phyloP scores from a whole-genome alignment of 1,140 invertebrate genomes.

The Zaprionus gabonicus region DNA sequence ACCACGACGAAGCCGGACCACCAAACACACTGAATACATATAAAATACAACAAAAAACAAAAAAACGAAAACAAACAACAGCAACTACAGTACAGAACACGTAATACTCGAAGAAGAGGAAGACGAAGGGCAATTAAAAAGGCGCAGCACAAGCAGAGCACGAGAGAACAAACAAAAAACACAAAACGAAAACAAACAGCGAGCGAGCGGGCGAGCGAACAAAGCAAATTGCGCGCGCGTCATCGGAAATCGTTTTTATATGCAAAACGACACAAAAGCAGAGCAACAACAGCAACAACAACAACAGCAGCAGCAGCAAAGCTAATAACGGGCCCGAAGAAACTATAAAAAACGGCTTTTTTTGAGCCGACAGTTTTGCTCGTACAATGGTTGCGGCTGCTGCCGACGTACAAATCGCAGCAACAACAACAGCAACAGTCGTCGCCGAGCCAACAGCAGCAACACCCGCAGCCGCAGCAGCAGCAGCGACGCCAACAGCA shows the following conservation, averaged over 20 bases:
- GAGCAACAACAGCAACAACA: constrained; percentile 5
- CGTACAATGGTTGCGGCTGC: constrained; percentile 73
- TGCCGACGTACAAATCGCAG: constrained; percentile 61
- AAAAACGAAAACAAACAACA: constrained; percentile 18
- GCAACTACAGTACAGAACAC: constrained; percentile 4
- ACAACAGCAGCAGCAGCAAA: constrained; percentile 11
- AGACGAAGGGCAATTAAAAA: constrained; percentile 57
- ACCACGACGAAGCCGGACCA: constrained; percentile 70
- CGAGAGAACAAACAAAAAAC: constrained; percentile 30
- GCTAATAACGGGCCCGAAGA: constrained; percentile 39
- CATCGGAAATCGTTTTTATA: constrained; percentile 65
- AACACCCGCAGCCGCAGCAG: constrained; percentile 12
- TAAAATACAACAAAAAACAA: not conserved
- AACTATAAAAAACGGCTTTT: constrained; percentile 53
- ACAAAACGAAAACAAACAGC: constrained; percentile 20
- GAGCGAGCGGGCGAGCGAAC: constrained; percentile 12
- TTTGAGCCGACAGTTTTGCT: constrained; percentile 49
- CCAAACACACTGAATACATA: constrained; percentile 49
- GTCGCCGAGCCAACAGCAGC: constrained; percentile 12
- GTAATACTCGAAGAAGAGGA: constrained; percentile 18
- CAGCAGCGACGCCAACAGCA: constrained; percentile 26
- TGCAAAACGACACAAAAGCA: constrained; percentile 52
- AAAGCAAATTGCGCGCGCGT: constrained; percentile 55
- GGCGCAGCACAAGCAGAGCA: constrained; percentile 28
- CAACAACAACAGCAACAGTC: constrained; percentile 33